phyloP scores from a whole-genome alignment of 2,888 invertebrate genomes.

The Aphidoletes aphidimyza region DNA sequence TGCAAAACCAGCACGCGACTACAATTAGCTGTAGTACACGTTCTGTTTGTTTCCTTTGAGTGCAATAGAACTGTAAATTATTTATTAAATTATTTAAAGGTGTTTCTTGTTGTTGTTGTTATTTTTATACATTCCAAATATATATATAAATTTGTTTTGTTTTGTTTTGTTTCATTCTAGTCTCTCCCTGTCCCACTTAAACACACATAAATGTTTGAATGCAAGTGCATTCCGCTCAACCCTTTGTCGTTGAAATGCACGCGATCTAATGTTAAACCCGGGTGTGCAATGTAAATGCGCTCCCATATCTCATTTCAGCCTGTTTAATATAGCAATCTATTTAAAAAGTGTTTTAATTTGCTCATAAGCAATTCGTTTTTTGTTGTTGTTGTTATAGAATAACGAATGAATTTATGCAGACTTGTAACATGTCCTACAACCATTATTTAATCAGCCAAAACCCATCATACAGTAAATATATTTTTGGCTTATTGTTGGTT shows the following conservation, averaged over 20 bases:
- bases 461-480: not conserved
- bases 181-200: not conserved
- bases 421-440: conserved; percentile 33
- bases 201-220: not conserved
- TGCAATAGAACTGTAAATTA: not conserved
- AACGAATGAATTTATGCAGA: not conserved
- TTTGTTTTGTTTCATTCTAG: not conserved
- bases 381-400: too few species aligned
- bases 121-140: not conserved
- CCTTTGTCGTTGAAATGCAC: not conserved
- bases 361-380: not conserved
- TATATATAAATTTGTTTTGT: too few species aligned
- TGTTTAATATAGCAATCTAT: not conserved
- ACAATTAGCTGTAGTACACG: not conserved
- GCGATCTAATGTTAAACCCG: not conserved
- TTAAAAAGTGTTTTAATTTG: not conserved
- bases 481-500: conserved; percentile 13
- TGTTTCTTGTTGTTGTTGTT: too few species aligned
- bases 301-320: too few species aligned
- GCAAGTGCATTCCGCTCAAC: not conserved
- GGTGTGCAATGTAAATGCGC: too few species aligned
- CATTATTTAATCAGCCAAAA: conserved; percentile 34
- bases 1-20: not conserved
- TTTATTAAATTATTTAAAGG: conserved; percentile 23
- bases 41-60: conserved; percentile 2